These are phyloP conservation scores for Tupiocoris notatus DNA, from an alignment of 2,888 invertebrate species.

Conservation along the genomic window DNA sequence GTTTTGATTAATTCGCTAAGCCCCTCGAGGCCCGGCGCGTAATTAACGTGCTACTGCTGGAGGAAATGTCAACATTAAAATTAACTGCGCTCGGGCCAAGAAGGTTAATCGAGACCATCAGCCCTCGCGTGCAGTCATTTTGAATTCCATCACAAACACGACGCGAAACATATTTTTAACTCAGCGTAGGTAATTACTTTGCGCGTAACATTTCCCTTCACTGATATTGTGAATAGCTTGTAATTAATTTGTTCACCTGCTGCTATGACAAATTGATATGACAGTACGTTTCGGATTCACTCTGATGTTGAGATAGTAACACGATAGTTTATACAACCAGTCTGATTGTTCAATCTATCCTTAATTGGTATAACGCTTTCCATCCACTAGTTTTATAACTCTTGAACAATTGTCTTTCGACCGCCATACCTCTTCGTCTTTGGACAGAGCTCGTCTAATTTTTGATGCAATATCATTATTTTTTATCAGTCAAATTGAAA, in stretches of 20 bases:
- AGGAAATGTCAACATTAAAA: slow-evolving; percentile 25
- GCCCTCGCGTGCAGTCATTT: not conserved
- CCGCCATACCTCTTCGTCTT: no score
- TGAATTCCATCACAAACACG: not conserved
- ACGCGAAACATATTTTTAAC: not conserved
- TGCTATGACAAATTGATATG: no score
- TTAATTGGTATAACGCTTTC: no score
- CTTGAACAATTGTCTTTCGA: no score
- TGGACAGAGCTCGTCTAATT: no score
- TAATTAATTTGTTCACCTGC: not conserved
- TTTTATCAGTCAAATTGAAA: no score
- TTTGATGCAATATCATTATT: no score
- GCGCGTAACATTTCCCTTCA: not conserved
- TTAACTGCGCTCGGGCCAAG: slow-evolving; percentile 10
- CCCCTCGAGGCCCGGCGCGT: not conserved
- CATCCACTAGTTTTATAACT: no score
- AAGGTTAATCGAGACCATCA: not conserved
- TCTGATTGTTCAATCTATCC: no score
- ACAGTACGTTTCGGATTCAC: no score
- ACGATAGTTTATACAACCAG: no score
- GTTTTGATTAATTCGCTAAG: slow-evolving; percentile 18
- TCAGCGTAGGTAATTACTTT: not conserved
- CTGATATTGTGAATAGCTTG: not conserved
- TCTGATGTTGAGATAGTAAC: no score
- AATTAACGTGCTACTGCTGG: slow-evolving; percentile 17